Conservation (phyloP, 1,140 invertebrate species). For the Leptopilina clavipes region DNA sequence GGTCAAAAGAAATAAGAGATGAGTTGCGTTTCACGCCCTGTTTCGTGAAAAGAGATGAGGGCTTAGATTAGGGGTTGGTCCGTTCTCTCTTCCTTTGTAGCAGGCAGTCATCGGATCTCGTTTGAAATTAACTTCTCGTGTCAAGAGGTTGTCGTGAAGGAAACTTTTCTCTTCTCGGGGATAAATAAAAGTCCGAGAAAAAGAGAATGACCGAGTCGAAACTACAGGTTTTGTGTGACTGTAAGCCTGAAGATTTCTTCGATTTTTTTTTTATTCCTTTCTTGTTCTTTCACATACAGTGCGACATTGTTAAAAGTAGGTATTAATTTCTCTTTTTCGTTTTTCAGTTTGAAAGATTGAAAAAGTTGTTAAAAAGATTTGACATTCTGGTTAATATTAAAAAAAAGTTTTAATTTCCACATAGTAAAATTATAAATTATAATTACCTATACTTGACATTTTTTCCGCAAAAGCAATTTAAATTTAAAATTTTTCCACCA, state of each 20-base stretch:
- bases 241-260: conserved; percentile 6
- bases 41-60: conserved; percentile 1
- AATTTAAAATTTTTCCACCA: background rate
- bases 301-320: background rate
- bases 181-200: conserved; percentile 28
- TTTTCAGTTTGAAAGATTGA: background rate
- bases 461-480: too few species aligned
- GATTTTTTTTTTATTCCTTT: background rate
- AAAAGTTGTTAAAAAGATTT: background rate
- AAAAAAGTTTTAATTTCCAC: too few species aligned
- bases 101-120: background rate
- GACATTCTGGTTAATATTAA: background rate
- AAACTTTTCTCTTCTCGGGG: conserved; percentile 11
- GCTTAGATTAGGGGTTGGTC: conserved; percentile 16
- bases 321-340: conserved; percentile 18
- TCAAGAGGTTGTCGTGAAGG: conserved; percentile 32
- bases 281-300: background rate
- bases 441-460: too few species aligned
- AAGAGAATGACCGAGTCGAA: conserved; percentile 12
- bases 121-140: conserved; percentile 33
- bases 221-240: conserved; percentile 10
- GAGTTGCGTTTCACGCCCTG: background rate
- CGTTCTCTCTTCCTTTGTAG: conserved; percentile 17
- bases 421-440: too few species aligned
- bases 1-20: background rate